Evolutionary conservation across 2,888 invertebrate genomes (phyloP).

Genomic region (Merodon equestris): DNA sequence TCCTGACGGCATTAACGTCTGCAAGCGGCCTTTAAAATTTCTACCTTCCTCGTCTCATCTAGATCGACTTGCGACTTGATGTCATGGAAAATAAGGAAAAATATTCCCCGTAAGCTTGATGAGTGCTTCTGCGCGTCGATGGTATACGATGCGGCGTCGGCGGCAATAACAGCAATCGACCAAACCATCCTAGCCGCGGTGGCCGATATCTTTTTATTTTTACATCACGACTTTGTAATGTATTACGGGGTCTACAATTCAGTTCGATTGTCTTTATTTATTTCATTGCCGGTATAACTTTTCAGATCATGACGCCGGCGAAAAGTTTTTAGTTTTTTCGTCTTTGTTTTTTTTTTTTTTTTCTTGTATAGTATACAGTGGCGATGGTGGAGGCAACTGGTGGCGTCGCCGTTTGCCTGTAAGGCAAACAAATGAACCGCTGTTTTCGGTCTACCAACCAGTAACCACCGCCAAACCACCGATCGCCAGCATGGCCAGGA

Average conservation of each 20-base stretch:
- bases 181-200: constrained; percentile 28
- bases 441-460: constrained; percentile 47
- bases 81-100: constrained; percentile 55
- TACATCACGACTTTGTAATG: constrained; percentile 67
- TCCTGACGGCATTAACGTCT: constrained; percentile 4
- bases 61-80: constrained; percentile 52
- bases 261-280: constrained; percentile 69
- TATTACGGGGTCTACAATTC: constrained; percentile 66
- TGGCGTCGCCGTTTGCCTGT: constrained; percentile 35
- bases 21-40: constrained; percentile 19
- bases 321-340: neutral
- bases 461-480: constrained; percentile 10
- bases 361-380: constrained; percentile 39
- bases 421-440: constrained; percentile 63
- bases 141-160: constrained; percentile 7
- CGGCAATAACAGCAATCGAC: neutral
- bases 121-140: constrained; percentile 59
- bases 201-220: constrained; percentile 62
- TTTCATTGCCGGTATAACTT: constrained; percentile 68
- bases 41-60: constrained; percentile 36
- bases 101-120: constrained; percentile 43
- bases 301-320: constrained; percentile 63
- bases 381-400: constrained; percentile 22
- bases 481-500: constrained; percentile 44
- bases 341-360: too few relatives aligned